Evolutionary conservation across 2,888 invertebrate species (phyloP), one percentile per base, ranked within the genome.

Genomic region (Ornithoptera alexandrae): DNA sequence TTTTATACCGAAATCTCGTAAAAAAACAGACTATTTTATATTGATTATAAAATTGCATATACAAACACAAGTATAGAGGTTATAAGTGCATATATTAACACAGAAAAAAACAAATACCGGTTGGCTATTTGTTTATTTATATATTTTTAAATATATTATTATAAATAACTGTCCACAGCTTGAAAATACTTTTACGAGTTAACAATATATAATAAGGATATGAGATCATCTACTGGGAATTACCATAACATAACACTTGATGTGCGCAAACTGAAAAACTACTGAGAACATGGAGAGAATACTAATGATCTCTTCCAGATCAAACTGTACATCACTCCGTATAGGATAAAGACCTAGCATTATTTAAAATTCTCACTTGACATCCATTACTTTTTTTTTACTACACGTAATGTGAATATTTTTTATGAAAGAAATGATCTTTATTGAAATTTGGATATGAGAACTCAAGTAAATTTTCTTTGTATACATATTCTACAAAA

Each of bases 141-240:
- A 18, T 50, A 50, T 50, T 50, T 17, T 50, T 57, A 57, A 18
- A 20, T 30, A 30, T 30, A 57, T 57, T 18, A 4, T 5, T 18
- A 18, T 4, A 4, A 50, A 5, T 50, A 50, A 18, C 15, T 50
- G 12, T 50, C 50, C 17, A 50, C 10, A 1, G 15, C 17, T 17
- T 50, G 18, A 50, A 57, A 57, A 57, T 57, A 20, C 57, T 57
- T 57, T 57, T 57, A 57, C 50, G 18, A 15, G 18, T 50, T 20
- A 57, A 20, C 57, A 20, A 39, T 39, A 39, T 39, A 39, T 39
- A 39, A 39, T 39, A 39, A 50, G 18, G 62, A 46, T 56, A 65
- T 70, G 69, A 66, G 62, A 63, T 69, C 66, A 70, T 69, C 65
- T 59, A 36, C 58, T 62, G 58, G 39, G 58, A 66, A 70, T 66